Base-by-base conservation (phyloP, 2,113 vertebrate genomes). In the Cyanoliseus patagonus region DNA sequence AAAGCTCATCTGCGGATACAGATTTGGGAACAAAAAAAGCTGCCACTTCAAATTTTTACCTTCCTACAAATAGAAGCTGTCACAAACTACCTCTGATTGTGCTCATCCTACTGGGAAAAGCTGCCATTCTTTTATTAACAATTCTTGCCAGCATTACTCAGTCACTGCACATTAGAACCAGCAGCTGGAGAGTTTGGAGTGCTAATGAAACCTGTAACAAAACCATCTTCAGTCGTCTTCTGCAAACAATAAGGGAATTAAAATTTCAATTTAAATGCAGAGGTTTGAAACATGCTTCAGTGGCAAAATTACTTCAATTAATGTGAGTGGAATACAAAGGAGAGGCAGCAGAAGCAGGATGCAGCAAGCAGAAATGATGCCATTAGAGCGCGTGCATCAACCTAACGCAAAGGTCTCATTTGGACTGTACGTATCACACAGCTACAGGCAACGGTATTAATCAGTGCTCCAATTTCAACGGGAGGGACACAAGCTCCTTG, bases 251-350 rank as follows among this genome's bases (percentile, higher is more conserved):
- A 94, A 98, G 98, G 98, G 98, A 98, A 98, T 98, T 98, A 98
- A 98, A 98, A 98, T 98, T 98, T 98, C 98, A 98, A 98, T 98
- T 98, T 98, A 98, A 98, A 98, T 98, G 98, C 98, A 98, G 98
- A 98, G 98, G 97, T 98, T 97, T 96, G 97, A 98, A 98, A 98
- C 98, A 98, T 93, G 98, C 98, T 98, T 97, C 98, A 98, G 98
- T 98, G 97, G 97, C 98, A 98, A 98, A 98, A 98, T 98, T 98
- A 98, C 98, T 98, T 98, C 98, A 98, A 98, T 98, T 98, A 98
- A 98, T 98, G 98, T 97, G 98, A 98, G 97, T 31, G 79, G 98
- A 98, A 98, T 98, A 98, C 98, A 98, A 98, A 98, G 97, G 95
- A 93, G 88, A 94, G 95, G 92, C 98, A 97, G 97, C 96, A 97